A percentile compares a stretch with the other conserved stretches of the same genome.
Evolutionary conservation across 1,140 invertebrate genomes (phyloP).

Genomic region (Dreissena rostriformis): DNA sequence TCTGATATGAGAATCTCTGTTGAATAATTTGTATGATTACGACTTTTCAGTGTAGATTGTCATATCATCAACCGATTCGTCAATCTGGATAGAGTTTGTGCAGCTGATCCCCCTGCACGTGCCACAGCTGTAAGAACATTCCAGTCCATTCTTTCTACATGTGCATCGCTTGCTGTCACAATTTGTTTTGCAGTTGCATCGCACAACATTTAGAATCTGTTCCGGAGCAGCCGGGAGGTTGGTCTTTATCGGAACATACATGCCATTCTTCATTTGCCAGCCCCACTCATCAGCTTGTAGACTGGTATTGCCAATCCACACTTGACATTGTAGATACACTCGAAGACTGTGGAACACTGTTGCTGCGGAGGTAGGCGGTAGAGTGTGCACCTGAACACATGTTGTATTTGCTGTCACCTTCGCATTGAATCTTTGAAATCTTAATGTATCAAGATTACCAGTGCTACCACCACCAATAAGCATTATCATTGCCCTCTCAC

Average conservation of each 20-base stretch:
- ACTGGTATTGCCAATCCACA: constrained; percentile 5
- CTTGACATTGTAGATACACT: constrained; percentile 2
- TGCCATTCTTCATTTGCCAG: constrained; percentile 12
- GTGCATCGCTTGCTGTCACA: constrained; percentile 1
- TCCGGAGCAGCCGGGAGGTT: constrained; percentile 46
- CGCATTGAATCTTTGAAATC: constrained; percentile 19
- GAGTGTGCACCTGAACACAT: constrained; percentile 38
- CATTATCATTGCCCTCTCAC: background rate
- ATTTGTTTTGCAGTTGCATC: constrained; percentile 5
- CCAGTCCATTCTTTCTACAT: constrained; percentile 8
- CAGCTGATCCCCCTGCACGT: background rate
- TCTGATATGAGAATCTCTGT: too few relatives aligned
- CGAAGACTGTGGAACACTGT: constrained; percentile 8
- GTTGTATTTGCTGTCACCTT: background rate
- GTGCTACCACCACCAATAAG: background rate
- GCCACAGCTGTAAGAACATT: background rate
- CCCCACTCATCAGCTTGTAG: constrained; percentile 20
- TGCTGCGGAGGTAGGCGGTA: constrained; percentile 36
- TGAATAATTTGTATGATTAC: too few relatives aligned
- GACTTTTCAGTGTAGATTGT: too few relatives aligned
- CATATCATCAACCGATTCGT: too few relatives aligned
- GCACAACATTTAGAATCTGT: too few relatives aligned
- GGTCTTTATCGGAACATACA: background rate
- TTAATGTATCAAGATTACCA: constrained; percentile 21
- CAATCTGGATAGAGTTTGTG: too few relatives aligned